Conservation (phyloP, 2,113 vertebrate genomes). For the Cairina moschata region DNA sequence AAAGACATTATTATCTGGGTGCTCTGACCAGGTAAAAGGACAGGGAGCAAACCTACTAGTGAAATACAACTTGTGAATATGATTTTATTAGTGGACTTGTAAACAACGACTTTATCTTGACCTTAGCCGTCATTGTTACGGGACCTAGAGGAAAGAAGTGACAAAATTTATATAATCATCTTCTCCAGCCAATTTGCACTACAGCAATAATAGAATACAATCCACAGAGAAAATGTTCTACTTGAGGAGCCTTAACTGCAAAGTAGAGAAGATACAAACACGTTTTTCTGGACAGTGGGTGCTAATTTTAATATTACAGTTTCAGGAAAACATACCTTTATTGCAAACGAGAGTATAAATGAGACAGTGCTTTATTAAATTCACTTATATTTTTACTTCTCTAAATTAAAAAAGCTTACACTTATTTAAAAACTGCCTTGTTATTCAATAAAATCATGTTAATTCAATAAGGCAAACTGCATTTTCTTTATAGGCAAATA, state of each 20-base stretch:
- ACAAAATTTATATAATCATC: neutral
- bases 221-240: neutral
- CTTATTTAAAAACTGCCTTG: neutral
- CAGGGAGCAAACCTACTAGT: neutral
- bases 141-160: neutral
- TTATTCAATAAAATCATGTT: neutral
- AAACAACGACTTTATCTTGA: neutral
- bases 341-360: neutral
- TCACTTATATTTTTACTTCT: neutral
- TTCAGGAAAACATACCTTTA: neutral
- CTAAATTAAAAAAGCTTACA: neutral
- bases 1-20: neutral
- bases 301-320: neutral
- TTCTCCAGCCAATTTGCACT: neutral
- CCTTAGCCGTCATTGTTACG: neutral
- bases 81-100: neutral
- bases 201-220: neutral
- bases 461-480: neutral
- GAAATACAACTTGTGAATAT: neutral
- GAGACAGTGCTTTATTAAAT: neutral
- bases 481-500: neutral
- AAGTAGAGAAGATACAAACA: accelerated
- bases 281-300: neutral
- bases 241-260: neutral
- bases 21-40: neutral